Base-by-base conservation (phyloP, 1,140 invertebrate species). In the Triops cancriformis region DNA sequence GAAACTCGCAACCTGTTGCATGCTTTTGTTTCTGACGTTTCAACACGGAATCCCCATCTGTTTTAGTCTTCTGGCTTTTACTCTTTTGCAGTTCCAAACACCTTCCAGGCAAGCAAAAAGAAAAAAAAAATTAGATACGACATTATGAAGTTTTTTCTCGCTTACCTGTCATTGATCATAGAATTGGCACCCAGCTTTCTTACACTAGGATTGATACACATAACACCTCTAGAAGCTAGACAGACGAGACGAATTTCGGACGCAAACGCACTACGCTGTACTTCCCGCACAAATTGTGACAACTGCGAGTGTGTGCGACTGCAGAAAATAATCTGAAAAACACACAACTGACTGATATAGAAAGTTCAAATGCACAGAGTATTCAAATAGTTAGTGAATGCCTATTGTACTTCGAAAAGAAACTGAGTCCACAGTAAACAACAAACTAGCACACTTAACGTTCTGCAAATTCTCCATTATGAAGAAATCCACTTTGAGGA, bases 221-320 rank as follows among this genome's bases (percentile, higher is more conserved):
- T 91, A 84, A 93, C 95, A 85, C 94, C 91, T 79, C 97, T 87
- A 1, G 97, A 98, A n/a, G 93, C 94, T 78, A 99, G 85, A 23
- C 94, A 90, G 0, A 94, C 88, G n/a, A 96, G 89, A 79, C 93
- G 88, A 26, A 92, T 86, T 79, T 90, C 84, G 51, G 91, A 85
- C 37, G 86, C 87, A 85, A 92, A 97, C 9, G 89, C 88, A 80
- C 94, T 98, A 82, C 91, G 91, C 80, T 93, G 90, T 0, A 99
- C 87, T 88, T 99, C 97, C 75, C 90, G 88, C 31, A 98, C 89
- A 87, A 98, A 96, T 84, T 99, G 97, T 1, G 93, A 89, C 28
- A 99, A 85, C 84, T 99, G 97, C 10, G 96, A 98, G 86, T 99
- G 97, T 41, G 97, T 99, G 83, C 97, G 88, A 80, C 95, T 98